Conservation (phyloP, 2,888 invertebrate genomes). For the Drosophila fungiperda region DNA sequence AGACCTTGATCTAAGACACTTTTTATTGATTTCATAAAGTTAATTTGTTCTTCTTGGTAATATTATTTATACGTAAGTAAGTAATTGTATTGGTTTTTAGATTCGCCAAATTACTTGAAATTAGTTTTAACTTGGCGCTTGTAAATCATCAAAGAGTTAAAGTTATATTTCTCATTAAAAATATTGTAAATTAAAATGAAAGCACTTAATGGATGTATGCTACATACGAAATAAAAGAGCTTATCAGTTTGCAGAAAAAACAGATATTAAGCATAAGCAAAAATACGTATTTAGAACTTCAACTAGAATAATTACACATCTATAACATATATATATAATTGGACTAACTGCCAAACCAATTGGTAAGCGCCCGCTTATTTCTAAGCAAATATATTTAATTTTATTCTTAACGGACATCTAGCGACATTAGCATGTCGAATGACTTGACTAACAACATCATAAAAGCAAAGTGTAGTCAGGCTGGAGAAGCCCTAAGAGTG, state of each 20-base stretch:
- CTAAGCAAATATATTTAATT: slow-evolving; percentile 5
- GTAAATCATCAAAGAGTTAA: not conserved
- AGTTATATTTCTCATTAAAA: not conserved
- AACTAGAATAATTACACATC: not conserved
- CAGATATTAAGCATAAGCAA: too few species aligned
- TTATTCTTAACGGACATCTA: slow-evolving; percentile 47
- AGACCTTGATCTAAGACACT: not conserved
- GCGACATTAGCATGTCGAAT: slow-evolving; percentile 57
- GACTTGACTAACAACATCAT: slow-evolving; percentile 64
- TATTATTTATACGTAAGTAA: not conserved
- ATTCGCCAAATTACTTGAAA: not conserved
- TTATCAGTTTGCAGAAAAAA: not conserved
- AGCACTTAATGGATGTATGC: not conserved
- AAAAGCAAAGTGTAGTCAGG: slow-evolving; percentile 76
- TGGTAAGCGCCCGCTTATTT: not conserved
- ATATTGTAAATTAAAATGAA: not conserved
- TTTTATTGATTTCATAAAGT: not conserved
- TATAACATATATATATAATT: slow-evolving; percentile 1
- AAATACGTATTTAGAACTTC: not conserved
- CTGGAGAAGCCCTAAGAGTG: slow-evolving; percentile 81
- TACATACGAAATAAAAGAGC: not conserved
- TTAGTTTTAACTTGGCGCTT: not conserved
- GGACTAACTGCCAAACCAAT: slow-evolving; percentile 12
- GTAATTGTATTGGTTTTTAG: not conserved
- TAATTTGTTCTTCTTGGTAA: not conserved